Percentiles rank a stretch among this genome's conserved stretches.
Conservation (phyloP, 1,140 invertebrate genomes). For the Drosophila dunni region DNA sequence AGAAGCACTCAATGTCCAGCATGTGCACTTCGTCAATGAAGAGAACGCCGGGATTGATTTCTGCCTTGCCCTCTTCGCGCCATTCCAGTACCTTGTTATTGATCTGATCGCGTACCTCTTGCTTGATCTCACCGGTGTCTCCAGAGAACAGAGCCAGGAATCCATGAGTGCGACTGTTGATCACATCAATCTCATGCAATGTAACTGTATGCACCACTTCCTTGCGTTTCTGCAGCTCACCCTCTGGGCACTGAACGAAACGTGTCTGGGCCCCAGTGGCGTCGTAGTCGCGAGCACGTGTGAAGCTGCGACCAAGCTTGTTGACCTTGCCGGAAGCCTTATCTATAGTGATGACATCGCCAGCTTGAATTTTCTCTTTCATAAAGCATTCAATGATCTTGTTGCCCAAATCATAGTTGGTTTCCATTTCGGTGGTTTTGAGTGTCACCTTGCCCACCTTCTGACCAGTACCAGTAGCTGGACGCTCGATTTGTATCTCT, state of each 20-base stretch:
- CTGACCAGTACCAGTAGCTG: slow-evolving; percentile 94
- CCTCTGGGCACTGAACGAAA: slow-evolving; percentile 99
- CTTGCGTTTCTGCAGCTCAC: slow-evolving; percentile 99
- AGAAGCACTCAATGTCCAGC: slow-evolving; percentile 99
- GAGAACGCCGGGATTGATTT: slow-evolving; percentile 98
- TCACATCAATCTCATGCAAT: slow-evolving; percentile 99
- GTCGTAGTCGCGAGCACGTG: slow-evolving; percentile 98
- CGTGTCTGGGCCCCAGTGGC: slow-evolving; percentile 96
- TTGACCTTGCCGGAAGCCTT: slow-evolving; percentile 99
- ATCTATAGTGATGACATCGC: slow-evolving; percentile 98
- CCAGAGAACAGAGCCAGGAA: slow-evolving; percentile 98
- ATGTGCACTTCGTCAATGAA: slow-evolving; percentile 98
- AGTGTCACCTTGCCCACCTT: slow-evolving; percentile 97
- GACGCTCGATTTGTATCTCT: slow-evolving; percentile 97
- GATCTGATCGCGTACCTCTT: slow-evolving; percentile 99
- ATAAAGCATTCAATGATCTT: slow-evolving; percentile 99
- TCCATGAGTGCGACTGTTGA: slow-evolving; percentile 98
- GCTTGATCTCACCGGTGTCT: slow-evolving; percentile 99
- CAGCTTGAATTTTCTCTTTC: slow-evolving; percentile 98
- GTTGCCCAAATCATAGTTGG: slow-evolving; percentile 98
- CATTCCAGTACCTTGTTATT: slow-evolving; percentile 99
- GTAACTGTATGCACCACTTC: slow-evolving; percentile 99
- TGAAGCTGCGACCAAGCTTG: slow-evolving; percentile 97
- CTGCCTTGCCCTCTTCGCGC: slow-evolving; percentile 99
- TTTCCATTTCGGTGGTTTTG: slow-evolving; percentile 99